These are phyloP conservation scores for Caenorhabditis remanei DNA, from an alignment of 1,140 invertebrate species.

Conservation along the genomic window DNA sequence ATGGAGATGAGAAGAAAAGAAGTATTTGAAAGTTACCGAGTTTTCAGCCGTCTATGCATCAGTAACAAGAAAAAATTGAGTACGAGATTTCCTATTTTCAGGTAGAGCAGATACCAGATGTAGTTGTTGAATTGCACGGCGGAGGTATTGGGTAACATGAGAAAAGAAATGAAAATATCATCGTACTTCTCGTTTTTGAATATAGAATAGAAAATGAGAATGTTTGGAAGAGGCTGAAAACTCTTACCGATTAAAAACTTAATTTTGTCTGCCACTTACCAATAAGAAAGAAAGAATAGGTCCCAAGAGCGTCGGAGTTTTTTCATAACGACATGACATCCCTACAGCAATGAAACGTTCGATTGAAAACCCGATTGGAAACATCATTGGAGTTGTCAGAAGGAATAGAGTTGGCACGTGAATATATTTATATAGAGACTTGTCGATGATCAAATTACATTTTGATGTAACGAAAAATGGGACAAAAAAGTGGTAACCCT, in stretches of 20 bases:
- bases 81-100: neutral
- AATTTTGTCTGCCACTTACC: neutral
- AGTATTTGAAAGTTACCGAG: neutral
- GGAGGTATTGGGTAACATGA: neutral
- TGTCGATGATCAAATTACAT: neutral
- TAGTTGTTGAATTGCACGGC: neutral
- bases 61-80: neutral
- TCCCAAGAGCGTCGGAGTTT: neutral
- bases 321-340: neutral
- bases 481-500: neutral
- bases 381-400: neutral
- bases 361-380: neutral
- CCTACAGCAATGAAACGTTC: neutral
- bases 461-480: neutral
- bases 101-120: neutral
- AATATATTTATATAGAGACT: neutral
- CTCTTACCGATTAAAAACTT: neutral
- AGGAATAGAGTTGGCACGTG: neutral
- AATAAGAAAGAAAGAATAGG: neutral
- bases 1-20: neutral
- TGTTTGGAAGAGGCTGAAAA: neutral
- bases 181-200: neutral
- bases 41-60: neutral
- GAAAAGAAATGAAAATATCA: conserved; percentile 12
- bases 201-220: neutral